Base-by-base conservation (phyloP, 2,888 invertebrate species). In the Ectemnius lituratus region DNA sequence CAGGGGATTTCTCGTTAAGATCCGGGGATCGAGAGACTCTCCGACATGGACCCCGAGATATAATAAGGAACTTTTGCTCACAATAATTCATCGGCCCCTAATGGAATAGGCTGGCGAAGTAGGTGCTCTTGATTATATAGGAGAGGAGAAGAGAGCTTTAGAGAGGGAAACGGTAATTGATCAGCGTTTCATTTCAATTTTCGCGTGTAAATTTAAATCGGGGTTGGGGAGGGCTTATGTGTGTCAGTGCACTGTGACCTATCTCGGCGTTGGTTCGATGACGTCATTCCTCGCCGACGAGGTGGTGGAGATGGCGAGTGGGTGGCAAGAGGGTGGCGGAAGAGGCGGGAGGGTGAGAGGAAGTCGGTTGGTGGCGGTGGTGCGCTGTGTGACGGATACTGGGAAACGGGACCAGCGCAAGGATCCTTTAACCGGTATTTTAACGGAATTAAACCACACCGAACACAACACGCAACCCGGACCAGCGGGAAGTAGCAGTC, bases 201-300 rank as follows among this genome's bases (percentile, higher is more conserved):
- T 52, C 52, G 52, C 14, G 52, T 52, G 16, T 11, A 52, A 52
- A 52, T 52, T 52, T 52, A 52, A 52, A 52, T 52, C 52, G 52
- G 16, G 11, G 8, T 13, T 13, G 52, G 52, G 52, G 5, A 8
- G 37, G 37, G 37, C 37, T 16, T 69, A 77, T 70, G 72, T 76
- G 75, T 75, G 77, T 77, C 77, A 72, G 66, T 75, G 77, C 75
- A 72, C 77, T 70, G 72, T 75, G 75, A 77, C 75, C 77, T 60
- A 77, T 77, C 77, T 75, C 77, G 71, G 57, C 66, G 68, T 64
- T 57, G 67, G 68, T 64, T 72, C 75, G 72, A 77, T 77, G 77
- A 77, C 77, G 75, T 77, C 77, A 75, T 75, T 62, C 57, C 75
- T 63, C 52, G 64, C 64, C 63, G 74, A 70, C 76, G 70, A 63